These are phyloP conservation scores for Drosophila incognita DNA, from an alignment of 2,888 invertebrate species.

Conservation along the genomic window DNA sequence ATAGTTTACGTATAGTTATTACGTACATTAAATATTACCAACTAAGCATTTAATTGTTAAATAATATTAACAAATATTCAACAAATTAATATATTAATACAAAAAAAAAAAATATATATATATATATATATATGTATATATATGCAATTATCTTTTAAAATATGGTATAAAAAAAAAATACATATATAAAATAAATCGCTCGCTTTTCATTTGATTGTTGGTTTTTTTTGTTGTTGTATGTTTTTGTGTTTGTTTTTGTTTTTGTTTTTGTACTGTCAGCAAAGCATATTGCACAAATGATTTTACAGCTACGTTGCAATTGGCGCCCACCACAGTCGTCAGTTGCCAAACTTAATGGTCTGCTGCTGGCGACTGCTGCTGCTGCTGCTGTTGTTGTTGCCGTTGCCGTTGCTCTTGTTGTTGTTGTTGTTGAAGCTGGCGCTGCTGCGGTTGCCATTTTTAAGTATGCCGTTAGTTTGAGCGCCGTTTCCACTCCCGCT, in stretches of 20 bases:
- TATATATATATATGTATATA: neutral
- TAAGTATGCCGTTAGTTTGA: slow-evolving; percentile 52
- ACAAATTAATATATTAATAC: slow-evolving; percentile 45
- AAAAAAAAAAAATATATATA: slow-evolving; percentile 1
- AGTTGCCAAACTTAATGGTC: slow-evolving; percentile 84
- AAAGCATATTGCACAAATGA: slow-evolving; percentile 55
- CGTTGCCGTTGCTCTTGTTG: slow-evolving; percentile 46
- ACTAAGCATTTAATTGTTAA: slow-evolving; percentile 56
- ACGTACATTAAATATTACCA: slow-evolving; percentile 44
- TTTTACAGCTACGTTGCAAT: slow-evolving; percentile 16
- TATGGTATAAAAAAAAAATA: slow-evolving; percentile 37
- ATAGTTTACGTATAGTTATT: slow-evolving; percentile 30
- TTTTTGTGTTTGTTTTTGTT: slow-evolving; percentile 13
- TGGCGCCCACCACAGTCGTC: slow-evolving; percentile 20
- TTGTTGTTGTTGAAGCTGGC: slow-evolving; percentile 46
- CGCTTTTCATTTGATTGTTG: slow-evolving; percentile 10
- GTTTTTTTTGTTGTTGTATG: neutral
- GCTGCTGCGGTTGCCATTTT: slow-evolving; percentile 55
- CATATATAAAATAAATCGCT: slow-evolving; percentile 14
- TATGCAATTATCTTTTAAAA: slow-evolving; percentile 2
- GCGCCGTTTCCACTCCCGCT: slow-evolving; percentile 84
- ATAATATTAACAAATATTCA: slow-evolving; percentile 68
- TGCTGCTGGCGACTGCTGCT: slow-evolving; percentile 67
- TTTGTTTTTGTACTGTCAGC: slow-evolving; percentile 44
- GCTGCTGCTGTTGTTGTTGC: slow-evolving; percentile 44